Evolutionary conservation across 2,113 vertebrate genomes (phyloP).

Genomic region (Panthera leo): DNA sequence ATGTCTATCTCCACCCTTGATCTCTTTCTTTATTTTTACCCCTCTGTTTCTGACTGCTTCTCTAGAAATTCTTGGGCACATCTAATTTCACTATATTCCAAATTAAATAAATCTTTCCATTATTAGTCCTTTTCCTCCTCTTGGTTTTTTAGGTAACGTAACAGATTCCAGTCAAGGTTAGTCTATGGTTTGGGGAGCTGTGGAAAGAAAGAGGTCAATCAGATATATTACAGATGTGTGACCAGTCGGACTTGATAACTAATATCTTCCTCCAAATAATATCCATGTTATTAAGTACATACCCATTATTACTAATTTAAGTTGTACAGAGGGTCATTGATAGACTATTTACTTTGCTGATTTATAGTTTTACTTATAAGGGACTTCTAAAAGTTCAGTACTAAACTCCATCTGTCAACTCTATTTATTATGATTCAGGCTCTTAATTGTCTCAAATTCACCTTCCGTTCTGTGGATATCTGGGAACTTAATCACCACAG

Average conservation of each 20-base stretch:
- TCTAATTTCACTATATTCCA: background rate
- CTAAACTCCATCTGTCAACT: background rate
- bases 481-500: background rate
- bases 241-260: background rate
- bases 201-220: background rate
- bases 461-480: background rate
- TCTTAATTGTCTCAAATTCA: conserved; percentile 24
- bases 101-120: background rate
- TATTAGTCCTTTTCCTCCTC: background rate
- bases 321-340: background rate
- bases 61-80: background rate
- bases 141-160: background rate
- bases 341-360: background rate
- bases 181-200: background rate
- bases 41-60: background rate
- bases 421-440: background rate
- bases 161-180: background rate
- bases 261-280: background rate
- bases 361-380: background rate
- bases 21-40: background rate
- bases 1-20: background rate
- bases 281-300: background rate
- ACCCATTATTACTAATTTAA: background rate
- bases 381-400: background rate
- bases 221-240: background rate